phyloP scores from a whole-genome alignment of 2,797 vertebrate species.

The Bradypodion pumilum region DNA sequence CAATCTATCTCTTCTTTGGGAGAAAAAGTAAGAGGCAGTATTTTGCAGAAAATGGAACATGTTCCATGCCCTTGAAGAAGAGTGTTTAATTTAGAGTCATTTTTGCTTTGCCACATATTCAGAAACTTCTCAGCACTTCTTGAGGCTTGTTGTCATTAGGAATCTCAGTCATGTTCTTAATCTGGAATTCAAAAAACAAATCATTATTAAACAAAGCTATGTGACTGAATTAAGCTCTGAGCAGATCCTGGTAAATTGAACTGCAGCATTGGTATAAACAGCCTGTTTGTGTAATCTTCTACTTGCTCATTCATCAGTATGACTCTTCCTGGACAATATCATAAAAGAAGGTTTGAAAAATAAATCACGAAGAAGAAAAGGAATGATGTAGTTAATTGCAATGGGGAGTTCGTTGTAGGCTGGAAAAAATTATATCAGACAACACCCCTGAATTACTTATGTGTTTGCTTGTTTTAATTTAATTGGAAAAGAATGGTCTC shows the following conservation, averaged over 20 bases:
- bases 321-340: neutral
- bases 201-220: neutral
- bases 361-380: slow-evolving; percentile 1
- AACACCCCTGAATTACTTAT: slow-evolving; percentile 5
- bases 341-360: neutral
- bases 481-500: neutral
- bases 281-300: neutral
- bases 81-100: neutral
- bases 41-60: neutral
- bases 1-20: neutral
- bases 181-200: neutral
- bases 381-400: neutral
- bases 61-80: neutral
- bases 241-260: neutral
- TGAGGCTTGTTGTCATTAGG: neutral
- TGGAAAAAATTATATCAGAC: neutral
- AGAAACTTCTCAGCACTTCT: neutral
- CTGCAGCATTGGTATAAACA: neutral
- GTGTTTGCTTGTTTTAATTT: slow-evolving; percentile 20
- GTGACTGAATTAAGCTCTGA: neutral
- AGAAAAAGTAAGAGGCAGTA: neutral
- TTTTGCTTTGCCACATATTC: neutral
- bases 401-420: neutral
- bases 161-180: neutral
- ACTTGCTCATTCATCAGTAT: neutral